Evolutionary conservation across 2,797 vertebrate genomes (phyloP).

Genomic region (Manis javanica): DNA sequence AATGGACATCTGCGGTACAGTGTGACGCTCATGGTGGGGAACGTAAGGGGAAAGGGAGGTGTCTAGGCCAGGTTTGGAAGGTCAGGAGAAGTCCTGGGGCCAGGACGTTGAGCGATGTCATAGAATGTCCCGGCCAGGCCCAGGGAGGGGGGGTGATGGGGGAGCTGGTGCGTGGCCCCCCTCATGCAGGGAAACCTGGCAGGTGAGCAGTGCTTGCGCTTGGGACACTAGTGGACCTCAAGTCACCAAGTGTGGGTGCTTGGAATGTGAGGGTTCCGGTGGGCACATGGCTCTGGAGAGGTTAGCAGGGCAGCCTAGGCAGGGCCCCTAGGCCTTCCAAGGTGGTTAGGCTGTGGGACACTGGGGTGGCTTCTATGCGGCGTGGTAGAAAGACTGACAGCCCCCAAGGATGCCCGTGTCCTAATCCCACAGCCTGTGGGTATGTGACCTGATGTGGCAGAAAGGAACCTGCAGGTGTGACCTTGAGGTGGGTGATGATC

Average conservation of each 20-base stretch:
- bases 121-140: neutral
- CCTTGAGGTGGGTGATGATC: neutral
- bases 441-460: neutral
- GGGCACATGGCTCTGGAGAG: neutral
- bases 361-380: neutral
- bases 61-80: neutral
- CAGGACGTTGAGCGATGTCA: accelerated
- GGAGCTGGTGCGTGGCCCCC: neutral
- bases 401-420: neutral
- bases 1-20: neutral
- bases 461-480: neutral
- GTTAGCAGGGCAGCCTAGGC: neutral
- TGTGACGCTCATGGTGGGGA: neutral
- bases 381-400: neutral
- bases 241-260: neutral
- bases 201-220: neutral
- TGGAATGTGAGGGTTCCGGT: neutral
- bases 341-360: neutral
- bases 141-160: neutral
- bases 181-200: neutral
- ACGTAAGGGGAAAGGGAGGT: too few relatives aligned
- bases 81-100: neutral
- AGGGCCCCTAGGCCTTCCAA: neutral
- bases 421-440: neutral
- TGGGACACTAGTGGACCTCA: neutral